Base-by-base conservation (phyloP, 1,140 invertebrate species). In the Theocolax elegans region DNA sequence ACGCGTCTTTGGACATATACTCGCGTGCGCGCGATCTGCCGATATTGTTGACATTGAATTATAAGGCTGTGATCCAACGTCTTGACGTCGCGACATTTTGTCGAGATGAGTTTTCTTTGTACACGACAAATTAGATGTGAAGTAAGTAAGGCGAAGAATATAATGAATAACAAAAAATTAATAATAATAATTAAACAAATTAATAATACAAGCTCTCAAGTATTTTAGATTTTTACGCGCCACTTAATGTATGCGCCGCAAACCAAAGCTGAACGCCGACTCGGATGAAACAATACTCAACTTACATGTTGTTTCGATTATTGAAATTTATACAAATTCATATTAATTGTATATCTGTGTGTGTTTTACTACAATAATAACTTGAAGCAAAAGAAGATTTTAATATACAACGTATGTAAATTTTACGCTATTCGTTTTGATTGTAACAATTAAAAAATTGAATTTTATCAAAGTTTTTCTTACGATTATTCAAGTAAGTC, bases 41-140 rank as follows among this genome's bases (percentile, higher is more conserved):
- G 67, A 58, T 63, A 70, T 64, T 70, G 60, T 64, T 70, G 59
- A 70, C 69, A 71, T 71, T 71, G 62, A 71, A 71, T 71, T 71
- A 65, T 65, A 65, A 71, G 69, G 69, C 69, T 71, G 69, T 71
- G 69, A 71, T 71, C 62, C 31, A 59, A 65, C 62, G 44, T 71
- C 68, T 71, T 65, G 67, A 63, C 49, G 31, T 69, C 51, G 27
- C 51, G 60, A 70, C 51, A 58, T 53, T 62, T 44, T 63, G 49
- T 63, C 49, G 67, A 54, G 59, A 58, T 58, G 51, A 60, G 29
- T n/a, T 70, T 56, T 70, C 67, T 69, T 70, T 63, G 29, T 56
- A 64, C 35, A 64, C 51, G 38, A 42, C 23, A 64, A 70, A 70
- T 69, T 56, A 70, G 42, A 48, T 13, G n/a, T 60, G 31, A 68